Conservation (phyloP, 2,888 invertebrate species). For the Bellardia bayeri region DNA sequence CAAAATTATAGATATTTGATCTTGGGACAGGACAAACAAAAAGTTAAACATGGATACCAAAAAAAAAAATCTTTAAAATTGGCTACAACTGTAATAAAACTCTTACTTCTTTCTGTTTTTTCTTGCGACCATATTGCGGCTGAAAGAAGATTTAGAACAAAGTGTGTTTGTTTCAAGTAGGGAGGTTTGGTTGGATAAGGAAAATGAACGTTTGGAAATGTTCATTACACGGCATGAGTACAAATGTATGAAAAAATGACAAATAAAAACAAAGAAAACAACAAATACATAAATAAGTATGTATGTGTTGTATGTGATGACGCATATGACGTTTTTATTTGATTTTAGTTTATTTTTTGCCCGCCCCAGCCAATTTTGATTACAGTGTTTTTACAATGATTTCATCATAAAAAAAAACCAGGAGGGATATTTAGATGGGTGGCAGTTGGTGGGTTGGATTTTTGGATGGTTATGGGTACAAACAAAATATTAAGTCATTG, state of each 20-base stretch:
- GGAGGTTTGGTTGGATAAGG: constrained; percentile 43
- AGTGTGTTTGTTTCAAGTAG: constrained; percentile 64
- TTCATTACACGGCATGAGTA: constrained; percentile 42
- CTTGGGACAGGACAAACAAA: constrained; percentile 53
- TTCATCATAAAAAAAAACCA: constrained; percentile 35
- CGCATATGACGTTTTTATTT: constrained; percentile 52
- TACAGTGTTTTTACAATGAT: constrained; percentile 32
- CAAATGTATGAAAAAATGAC: neutral
- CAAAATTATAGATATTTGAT: constrained; percentile 23
- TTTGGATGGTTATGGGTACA: constrained; percentile 23
- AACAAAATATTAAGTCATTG: constrained; percentile 36
- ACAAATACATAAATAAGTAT: neutral
- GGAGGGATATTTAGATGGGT: neutral
- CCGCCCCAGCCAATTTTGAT: constrained; percentile 38
- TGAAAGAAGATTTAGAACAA: constrained; percentile 83
- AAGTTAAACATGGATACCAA: constrained; percentile 21
- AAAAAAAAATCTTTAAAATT: constrained; percentile 42
- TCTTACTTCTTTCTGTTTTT: constrained; percentile 99
- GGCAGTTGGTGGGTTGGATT: constrained; percentile 16
- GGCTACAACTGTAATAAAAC: constrained; percentile 82
- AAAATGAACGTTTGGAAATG: constrained; percentile 23
- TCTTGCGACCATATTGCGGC: constrained; percentile 94
- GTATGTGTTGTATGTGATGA: constrained; percentile 53
- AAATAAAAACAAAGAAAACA: constrained; percentile 17
- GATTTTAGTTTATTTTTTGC: constrained; percentile 17